Percentiles rank a stretch among this genome's conserved stretches.
These are phyloP conservation scores for Mechanitis messenoides DNA, from an alignment of 2,888 invertebrate species.

Conservation along the genomic window DNA sequence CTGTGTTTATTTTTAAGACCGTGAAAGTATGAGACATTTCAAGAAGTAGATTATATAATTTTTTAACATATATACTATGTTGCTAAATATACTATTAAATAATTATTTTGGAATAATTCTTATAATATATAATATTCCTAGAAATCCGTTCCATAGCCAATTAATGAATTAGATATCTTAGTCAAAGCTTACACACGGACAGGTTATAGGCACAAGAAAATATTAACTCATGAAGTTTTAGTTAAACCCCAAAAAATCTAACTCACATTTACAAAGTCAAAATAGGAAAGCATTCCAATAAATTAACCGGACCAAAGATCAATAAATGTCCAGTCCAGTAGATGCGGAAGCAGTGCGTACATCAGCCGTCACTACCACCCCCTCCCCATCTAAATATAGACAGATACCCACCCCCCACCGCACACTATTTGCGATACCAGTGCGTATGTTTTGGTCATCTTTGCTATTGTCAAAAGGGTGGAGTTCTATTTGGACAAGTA, in stretches of 20 bases:
- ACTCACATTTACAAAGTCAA: neutral
- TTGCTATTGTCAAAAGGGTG: slow-evolving; percentile 1
- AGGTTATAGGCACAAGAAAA: too few species aligned
- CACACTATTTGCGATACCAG: neutral
- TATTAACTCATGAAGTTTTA: too few species aligned
- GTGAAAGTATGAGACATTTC: too few species aligned
- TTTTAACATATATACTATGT: too few species aligned
- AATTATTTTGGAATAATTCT: too few species aligned
- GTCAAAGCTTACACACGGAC: too few species aligned
- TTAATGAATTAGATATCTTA: too few species aligned
- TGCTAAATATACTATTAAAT: too few species aligned
- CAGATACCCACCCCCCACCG: slow-evolving; percentile 9
- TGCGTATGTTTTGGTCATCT: slow-evolving; percentile 10
- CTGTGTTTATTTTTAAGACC: too few species aligned
- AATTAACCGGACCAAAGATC: slow-evolving; percentile 4
- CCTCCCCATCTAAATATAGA: slow-evolving; percentile 32
- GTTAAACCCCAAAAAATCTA: neutral
- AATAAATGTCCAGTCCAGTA: slow-evolving; percentile 4
- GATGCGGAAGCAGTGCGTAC: slow-evolving; percentile 10
- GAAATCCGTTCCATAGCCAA: too few species aligned
- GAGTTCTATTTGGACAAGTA: neutral
- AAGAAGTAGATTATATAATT: too few species aligned
- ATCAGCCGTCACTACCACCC: slow-evolving; percentile 18
- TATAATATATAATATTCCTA: too few species aligned
- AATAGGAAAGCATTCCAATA: slow-evolving; percentile 1